Evolutionary conservation across 2,797 vertebrate genomes (phyloP), one percentile per base, ranked within the genome.

Genomic region (Somateria mollissima): DNA sequence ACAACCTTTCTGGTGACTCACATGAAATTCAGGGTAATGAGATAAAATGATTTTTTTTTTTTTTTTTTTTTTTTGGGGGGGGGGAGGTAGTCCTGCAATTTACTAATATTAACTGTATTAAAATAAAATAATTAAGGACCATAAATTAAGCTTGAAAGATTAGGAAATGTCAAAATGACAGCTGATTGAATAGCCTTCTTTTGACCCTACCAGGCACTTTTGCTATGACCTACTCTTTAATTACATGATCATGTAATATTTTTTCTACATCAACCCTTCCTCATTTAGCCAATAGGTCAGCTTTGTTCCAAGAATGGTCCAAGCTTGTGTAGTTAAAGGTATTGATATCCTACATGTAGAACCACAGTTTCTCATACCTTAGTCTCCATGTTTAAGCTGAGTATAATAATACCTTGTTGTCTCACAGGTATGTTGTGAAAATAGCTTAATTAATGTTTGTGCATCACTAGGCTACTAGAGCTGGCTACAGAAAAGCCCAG

Each of bases 371-470:
- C 88, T 97, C 90, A 97, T 88, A 73, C 90, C 36, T 95, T 70
- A 90, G 39, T 76, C 66, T 88, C 39, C 71, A 70, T 61, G 86
- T 92, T 84, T 84, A 95, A 96, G 94, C 90, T 79, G 25, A 28
- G 53, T 76, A 61, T 95, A 94, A 95, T 97, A 87, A 95, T 84
- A 95, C 83, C n/a, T 87, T 92, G 64, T 69, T 79, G 60, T 67
- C 71, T 93, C 84, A 77, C n/a, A 54, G 61, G 57, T 67, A 49
- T 94, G 86, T 90, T 95, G 71, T 94, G 88, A 96, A 96, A 97
- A 96, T 90, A 94, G 84, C 60, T 95, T 97, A 97, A 96, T 95
- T 97, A 92, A 61, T 96, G 90, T 97, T 97, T 97, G 88, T 82
- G 67, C 71, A 92, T 76, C 57, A 32, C 47, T 81, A 73, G 56